phyloP scores from a whole-genome alignment of 1,140 invertebrate species.

The Zophobas atratus region DNA sequence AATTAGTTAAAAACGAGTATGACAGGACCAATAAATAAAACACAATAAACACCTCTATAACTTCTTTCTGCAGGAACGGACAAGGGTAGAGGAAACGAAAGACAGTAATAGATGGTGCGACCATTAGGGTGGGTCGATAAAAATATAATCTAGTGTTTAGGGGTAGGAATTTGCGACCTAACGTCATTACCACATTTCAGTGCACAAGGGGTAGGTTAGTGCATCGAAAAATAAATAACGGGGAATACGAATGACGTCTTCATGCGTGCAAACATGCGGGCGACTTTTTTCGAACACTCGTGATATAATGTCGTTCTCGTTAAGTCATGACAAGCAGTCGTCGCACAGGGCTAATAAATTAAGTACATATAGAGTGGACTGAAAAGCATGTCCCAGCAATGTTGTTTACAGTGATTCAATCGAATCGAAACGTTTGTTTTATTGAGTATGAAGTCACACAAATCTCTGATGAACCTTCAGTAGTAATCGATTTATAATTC shows the following conservation, averaged over 20 bases:
- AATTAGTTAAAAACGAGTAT: no score
- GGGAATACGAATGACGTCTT: neutral
- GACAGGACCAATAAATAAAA: no score
- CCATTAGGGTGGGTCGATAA: neutral
- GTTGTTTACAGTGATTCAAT: neutral
- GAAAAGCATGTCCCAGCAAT: neutral
- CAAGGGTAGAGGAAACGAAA: neutral
- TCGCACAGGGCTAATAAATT: neutral
- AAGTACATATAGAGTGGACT: conserved; percentile 9
- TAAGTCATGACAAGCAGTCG: neutral
- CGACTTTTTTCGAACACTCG: neutral
- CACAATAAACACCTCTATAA: no score
- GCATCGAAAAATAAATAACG: neutral
- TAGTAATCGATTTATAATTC: conserved; percentile 24
- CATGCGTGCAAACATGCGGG: conserved; percentile 9
- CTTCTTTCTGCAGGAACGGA: neutral
- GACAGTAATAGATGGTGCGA: neutral
- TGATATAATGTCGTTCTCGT: conserved; percentile 4
- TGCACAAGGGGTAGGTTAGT: neutral
- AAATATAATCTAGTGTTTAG: neutral
- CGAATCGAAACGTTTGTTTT: conserved; percentile 6
- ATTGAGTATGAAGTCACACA: conserved; percentile 3
- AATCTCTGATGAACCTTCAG: conserved; percentile 26
- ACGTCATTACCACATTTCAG: no score
- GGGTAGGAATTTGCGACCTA: neutral